Percentiles rank a stretch among this genome's conserved stretches.
Evolutionary conservation across 1,140 invertebrate species (phyloP).

Genomic region (Limonius californicus): DNA sequence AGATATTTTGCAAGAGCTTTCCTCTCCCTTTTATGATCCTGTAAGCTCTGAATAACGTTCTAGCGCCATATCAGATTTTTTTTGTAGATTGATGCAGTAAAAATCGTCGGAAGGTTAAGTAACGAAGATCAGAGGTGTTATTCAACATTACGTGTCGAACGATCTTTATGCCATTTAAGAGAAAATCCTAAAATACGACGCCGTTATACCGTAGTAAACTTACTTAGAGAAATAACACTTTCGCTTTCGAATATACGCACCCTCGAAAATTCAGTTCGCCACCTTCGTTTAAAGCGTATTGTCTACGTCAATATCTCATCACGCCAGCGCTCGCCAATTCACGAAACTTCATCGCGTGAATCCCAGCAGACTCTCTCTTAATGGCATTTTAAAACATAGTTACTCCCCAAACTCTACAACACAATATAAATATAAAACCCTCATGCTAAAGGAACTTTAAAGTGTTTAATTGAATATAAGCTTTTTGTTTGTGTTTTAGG

Average conservation of each 20-base stretch:
- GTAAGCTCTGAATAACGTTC: too few relatives aligned
- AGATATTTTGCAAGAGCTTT: too few relatives aligned
- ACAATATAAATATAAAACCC: constrained; percentile 14
- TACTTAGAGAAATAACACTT: not conserved
- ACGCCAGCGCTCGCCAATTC: constrained; percentile 16
- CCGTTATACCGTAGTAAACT: not conserved
- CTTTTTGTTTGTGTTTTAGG: constrained; percentile 8
- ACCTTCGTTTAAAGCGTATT: constrained; percentile 16
- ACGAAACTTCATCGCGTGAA: constrained; percentile 14
- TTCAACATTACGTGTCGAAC: too few relatives aligned
- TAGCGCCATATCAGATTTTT: too few relatives aligned
- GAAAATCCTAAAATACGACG: not conserved
- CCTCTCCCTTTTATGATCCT: too few relatives aligned
- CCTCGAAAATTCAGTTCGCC: constrained; percentile 7
- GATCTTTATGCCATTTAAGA: too few relatives aligned
- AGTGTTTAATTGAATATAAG: constrained; percentile 12
- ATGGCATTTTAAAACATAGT: constrained; percentile 14
- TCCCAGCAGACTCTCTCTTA: constrained; percentile 9
- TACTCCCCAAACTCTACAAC: not conserved
- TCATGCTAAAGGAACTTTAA: not conserved
- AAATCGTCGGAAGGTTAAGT: too few relatives aligned
- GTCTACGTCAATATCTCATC: constrained; percentile 19
- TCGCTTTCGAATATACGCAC: not conserved
- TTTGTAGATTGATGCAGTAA: too few relatives aligned
- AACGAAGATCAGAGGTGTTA: too few relatives aligned